These are phyloP conservation scores for Eledone cirrhosa DNA, from an alignment of 2,888 invertebrate genomes.

Conservation along the genomic window DNA sequence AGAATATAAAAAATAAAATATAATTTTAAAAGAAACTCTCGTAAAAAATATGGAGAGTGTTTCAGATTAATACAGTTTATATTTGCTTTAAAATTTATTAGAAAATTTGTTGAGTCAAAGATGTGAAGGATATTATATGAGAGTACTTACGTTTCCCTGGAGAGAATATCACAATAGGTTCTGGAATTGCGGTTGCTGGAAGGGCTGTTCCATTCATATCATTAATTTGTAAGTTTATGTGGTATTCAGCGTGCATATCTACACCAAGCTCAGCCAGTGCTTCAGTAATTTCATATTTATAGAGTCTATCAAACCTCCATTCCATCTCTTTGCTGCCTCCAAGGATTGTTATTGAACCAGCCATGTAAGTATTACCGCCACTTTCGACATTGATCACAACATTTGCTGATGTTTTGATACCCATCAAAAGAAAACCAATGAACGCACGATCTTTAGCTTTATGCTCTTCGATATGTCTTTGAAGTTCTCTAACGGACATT, in stretches of 20 bases:
- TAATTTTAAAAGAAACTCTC: too few relatives aligned
- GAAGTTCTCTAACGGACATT: slow-evolving; percentile 37
- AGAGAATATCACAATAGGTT: slow-evolving; percentile 25
- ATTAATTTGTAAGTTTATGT: too few relatives aligned
- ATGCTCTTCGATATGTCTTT: slow-evolving; percentile 33
- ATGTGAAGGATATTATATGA: too few relatives aligned
- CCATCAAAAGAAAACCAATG: slow-evolving; percentile 38
- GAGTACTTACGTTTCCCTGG: slow-evolving; percentile 33
- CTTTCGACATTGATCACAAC: slow-evolving; percentile 29
- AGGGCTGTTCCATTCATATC: slow-evolving; percentile 20
- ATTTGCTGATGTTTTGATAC: slow-evolving; percentile 36
- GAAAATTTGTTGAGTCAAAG: too few relatives aligned
- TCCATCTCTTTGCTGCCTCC: slow-evolving; percentile 23
- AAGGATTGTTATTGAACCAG: slow-evolving; percentile 7
- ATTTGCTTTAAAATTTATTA: too few relatives aligned
- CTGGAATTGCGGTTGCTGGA: slow-evolving; percentile 12
- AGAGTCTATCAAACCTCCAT: slow-evolving; percentile 21
- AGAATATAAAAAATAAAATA: too few relatives aligned
- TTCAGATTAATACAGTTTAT: too few relatives aligned
- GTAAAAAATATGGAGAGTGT: too few relatives aligned
- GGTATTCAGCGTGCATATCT: neutral
- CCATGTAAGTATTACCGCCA: neutral
- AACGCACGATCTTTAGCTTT: slow-evolving; percentile 34
- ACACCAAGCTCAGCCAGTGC: slow-evolving; percentile 8
- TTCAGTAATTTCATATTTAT: neutral